Conservation (phyloP, 2,888 invertebrate genomes). For the Eustalomyia histrio region DNA sequence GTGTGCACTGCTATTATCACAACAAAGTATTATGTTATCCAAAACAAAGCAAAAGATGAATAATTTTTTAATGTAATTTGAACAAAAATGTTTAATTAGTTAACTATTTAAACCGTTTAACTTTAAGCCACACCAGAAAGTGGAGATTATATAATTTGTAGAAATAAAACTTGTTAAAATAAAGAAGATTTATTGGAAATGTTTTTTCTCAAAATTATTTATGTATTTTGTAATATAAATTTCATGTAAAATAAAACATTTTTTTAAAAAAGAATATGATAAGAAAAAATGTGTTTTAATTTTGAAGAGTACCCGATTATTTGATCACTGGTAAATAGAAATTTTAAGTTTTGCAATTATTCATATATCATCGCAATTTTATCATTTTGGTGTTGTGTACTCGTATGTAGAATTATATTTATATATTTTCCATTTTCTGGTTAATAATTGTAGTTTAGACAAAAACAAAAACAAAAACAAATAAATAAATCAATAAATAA, state of each 20-base stretch:
- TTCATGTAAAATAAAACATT: slow-evolving; percentile 38
- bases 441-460: slow-evolving; percentile 53
- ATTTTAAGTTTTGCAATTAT: slow-evolving; percentile 24
- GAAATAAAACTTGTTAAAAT: slow-evolving; percentile 51
- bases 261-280: slow-evolving; percentile 53
- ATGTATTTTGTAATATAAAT: slow-evolving; percentile 34
- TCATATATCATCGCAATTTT: slow-evolving; percentile 6
- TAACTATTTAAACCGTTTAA: slow-evolving; percentile 37
- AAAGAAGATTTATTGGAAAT: slow-evolving; percentile 57
- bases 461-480: too few relatives aligned
- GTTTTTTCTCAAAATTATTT: slow-evolving; percentile 32
- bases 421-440: slow-evolving; percentile 76
- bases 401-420: slow-evolving; percentile 46
- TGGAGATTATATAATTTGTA: slow-evolving; percentile 73
- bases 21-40: slow-evolving; percentile 64
- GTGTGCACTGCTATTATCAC: slow-evolving; percentile 31
- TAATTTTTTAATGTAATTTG: slow-evolving; percentile 8
- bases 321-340: slow-evolving; percentile 46
- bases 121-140: slow-evolving; percentile 71
- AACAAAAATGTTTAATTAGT: slow-evolving; percentile 45
- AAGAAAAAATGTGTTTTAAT: slow-evolving; percentile 69
- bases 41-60: slow-evolving; percentile 47
- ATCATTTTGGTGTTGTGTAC: slow-evolving; percentile 54
- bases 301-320: slow-evolving; percentile 59
- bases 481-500: too few relatives aligned